These are phyloP conservation scores for Stegostoma tigrinum DNA, from an alignment of 2,113 vertebrate genomes.

Conservation along the genomic window DNA sequence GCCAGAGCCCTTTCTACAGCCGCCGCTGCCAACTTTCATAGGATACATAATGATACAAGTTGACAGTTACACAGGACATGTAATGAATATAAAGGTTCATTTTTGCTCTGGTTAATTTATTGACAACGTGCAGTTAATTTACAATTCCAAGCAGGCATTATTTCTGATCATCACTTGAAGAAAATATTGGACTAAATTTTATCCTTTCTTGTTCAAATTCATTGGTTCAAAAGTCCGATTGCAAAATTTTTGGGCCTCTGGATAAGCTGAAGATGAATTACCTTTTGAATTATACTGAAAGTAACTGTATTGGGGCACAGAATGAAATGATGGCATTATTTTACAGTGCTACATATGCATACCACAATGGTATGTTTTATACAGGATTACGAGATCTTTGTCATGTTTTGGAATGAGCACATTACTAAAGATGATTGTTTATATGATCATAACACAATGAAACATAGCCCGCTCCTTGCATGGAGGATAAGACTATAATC, in stretches of 20 bases:
- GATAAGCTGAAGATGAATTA: neutral
- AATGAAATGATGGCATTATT: neutral
- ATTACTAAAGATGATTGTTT: conserved; percentile 24
- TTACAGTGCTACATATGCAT: neutral
- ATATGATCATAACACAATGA: conserved; percentile 20
- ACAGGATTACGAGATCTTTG: conserved; percentile 12
- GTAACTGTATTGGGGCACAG: neutral
- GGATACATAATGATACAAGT: neutral
- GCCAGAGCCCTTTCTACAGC: neutral
- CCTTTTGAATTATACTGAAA: neutral
- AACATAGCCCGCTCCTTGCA: neutral
- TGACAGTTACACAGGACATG: neutral
- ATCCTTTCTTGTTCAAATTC: neutral
- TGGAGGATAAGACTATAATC: conserved; percentile 15
- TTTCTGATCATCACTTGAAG: neutral
- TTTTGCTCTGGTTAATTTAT: neutral
- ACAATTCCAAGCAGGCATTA: neutral
- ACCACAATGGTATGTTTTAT: conserved; percentile 16
- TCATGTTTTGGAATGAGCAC: conserved; percentile 24
- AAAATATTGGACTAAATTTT: neutral
- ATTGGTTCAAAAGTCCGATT: conserved; percentile 28
- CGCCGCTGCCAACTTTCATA: neutral
- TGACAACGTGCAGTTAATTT: neutral
- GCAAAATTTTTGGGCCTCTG: neutral
- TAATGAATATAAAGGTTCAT: neutral